Evolutionary conservation across 1,140 invertebrate genomes (phyloP).

Genomic region (Panagrolaimus sp.): DNA sequence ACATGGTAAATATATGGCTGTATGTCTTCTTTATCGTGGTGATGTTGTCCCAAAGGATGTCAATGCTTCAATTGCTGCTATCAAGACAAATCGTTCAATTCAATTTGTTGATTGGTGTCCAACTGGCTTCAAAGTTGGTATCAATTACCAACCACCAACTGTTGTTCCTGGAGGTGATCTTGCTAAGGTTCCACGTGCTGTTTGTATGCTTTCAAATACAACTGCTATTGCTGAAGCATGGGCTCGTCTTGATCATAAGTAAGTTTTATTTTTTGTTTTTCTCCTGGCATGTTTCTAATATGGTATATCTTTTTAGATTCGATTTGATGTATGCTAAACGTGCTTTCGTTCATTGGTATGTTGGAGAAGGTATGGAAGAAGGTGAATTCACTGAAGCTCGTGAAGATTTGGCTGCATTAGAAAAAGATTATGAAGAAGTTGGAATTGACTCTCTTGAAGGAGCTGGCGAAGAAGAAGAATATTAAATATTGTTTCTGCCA

Average conservation of each 20-base stretch:
- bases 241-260: constrained; percentile 70
- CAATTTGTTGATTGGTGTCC: constrained; percentile 77
- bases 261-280: constrained; percentile 65
- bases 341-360: constrained; percentile 74
- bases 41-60: constrained; percentile 63
- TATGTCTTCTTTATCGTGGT: constrained; percentile 59
- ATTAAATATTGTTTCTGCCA: background rate
- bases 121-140: constrained; percentile 70
- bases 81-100: constrained; percentile 56
- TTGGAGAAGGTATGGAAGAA: constrained; percentile 73
- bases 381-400: constrained; percentile 72
- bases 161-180: constrained; percentile 58
- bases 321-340: constrained; percentile 71
- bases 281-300: too few species aligned
- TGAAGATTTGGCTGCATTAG: constrained; percentile 68
- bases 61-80: constrained; percentile 72
- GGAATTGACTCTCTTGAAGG: constrained; percentile 30
- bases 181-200: constrained; percentile 60
- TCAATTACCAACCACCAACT: constrained; percentile 58
- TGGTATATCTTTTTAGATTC: constrained; percentile 59
- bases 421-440: constrained; percentile 46
- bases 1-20: constrained; percentile 60
- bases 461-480: constrained; percentile 38
- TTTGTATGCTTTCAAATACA: constrained; percentile 76
- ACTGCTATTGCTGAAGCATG: constrained; percentile 71